Base-by-base conservation (phyloP, 1,140 invertebrate species). In the Subanguina moxae region DNA sequence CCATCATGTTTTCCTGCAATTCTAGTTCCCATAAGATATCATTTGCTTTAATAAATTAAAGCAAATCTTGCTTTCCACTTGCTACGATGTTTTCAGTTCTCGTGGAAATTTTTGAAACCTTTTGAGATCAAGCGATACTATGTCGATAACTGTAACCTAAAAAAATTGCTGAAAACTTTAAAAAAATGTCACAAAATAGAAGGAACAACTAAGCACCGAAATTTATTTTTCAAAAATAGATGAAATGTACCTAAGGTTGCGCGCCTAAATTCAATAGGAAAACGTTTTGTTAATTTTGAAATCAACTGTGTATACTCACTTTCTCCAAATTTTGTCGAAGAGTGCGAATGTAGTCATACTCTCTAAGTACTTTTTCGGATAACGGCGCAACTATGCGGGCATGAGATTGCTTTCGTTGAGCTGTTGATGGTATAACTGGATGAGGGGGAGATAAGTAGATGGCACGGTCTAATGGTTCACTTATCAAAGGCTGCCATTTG, bases 281-380 rank as follows among this genome's bases (percentile, higher is more conserved):
- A 57, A 5, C 3, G 21, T 25, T 5, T 11, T 11, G 3, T 57
- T 5, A 25, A 57, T 3, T 57, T 57, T n/a, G n/a, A n/a, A n/a
- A n/a, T n/a, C n/a, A n/a, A 30, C 52, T 23, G 3, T 57, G 11
- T 28, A n/a, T 11, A 11, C 32, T 11, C 32, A 38, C 32, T 38
- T 48, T 64, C 64, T 64, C 62, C n/a, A 64, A 64, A 57, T 64
- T 64, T n/a, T 28, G 61, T 19, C 62, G 62, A 56, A 64, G 25
- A 27, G 43, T 48, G n/a, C 42, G 62, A 64, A 64, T 56, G 19
- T 59, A 58, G 17, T 64, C 42, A 38, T 28, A 64, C 13, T 62
- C 3, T 57, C 25, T 64, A 56, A 61, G 58, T 7, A 30, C 28
- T 59, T 64, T 17, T 62, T 64, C 7, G n/a, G 62, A 57, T 59